These are phyloP conservation scores for Cephus nigrinus DNA, from an alignment of 2,888 invertebrate species.

Conservation along the genomic window DNA sequence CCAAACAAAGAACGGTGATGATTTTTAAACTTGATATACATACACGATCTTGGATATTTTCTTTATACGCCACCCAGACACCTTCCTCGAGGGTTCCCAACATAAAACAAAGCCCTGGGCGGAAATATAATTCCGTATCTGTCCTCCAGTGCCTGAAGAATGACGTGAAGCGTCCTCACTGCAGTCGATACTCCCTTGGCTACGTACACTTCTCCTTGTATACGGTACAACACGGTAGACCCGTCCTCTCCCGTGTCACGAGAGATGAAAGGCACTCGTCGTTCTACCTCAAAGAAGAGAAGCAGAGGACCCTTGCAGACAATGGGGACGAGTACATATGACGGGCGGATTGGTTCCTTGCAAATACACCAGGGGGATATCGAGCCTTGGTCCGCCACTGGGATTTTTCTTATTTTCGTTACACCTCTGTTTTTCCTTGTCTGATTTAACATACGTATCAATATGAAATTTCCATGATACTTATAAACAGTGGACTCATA, in stretches of 20 bases:
- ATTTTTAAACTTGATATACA: background rate
- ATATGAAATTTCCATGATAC: background rate
- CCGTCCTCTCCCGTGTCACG: conserved; percentile 17
- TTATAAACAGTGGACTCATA: background rate
- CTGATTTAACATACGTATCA: background rate
- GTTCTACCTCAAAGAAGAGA: conserved; percentile 38
- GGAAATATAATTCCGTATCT: background rate
- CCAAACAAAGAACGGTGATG: background rate
- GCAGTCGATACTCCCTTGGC: background rate
- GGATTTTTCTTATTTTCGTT: background rate
- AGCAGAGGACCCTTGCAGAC: conserved; percentile 28
- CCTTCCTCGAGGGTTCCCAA: background rate
- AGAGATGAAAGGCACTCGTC: conserved; percentile 39
- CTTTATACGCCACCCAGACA: background rate
- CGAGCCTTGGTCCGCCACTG: background rate
- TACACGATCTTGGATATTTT: background rate
- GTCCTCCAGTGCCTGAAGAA: background rate
- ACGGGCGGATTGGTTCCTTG: background rate
- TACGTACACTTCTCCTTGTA: background rate
- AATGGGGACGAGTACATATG: conserved; percentile 16
- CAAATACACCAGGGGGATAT: background rate
- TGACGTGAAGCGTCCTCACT: background rate
- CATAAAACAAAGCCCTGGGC: background rate
- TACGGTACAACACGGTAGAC: background rate
- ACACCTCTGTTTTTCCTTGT: background rate